Base-by-base conservation (phyloP, 2,113 vertebrate species). In the Tetraodon nigroviridis region DNA sequence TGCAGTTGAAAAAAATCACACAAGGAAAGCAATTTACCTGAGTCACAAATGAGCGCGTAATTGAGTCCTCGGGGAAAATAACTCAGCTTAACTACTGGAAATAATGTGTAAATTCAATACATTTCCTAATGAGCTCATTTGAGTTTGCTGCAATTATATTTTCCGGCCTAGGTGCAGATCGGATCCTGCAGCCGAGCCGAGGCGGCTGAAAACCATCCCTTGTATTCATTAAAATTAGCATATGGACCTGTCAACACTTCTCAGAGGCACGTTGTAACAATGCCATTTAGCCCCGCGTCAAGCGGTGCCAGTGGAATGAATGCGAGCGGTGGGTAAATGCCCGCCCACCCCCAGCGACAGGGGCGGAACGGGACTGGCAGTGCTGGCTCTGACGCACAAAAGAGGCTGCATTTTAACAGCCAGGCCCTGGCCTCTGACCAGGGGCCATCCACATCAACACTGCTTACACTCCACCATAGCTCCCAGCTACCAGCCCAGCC, bases 181-280 rank as follows among this genome's bases (percentile, higher is more conserved):
- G 91, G 91, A 92, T 92, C 93, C 92, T 92, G 92, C 92, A 91
- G 92, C 92, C 90, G 92, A 93, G 91, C 90, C 89, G 80, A 87
- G 69, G 82, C 86, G 75, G 85, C 86, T 79, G 89, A 90, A 92
- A 82, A 92, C 77, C 90, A 90, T n/a, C 89, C 73, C 76, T 90
- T 92, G 92, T 94, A 92, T 96, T 95, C 93, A 96, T 98, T 98
- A 95, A 94, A 95, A 95, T 95, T 93, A 94, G 93, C 94, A 94
- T 96, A 96, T 93, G 94, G 93, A 93, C 92, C 94, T 98, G 94
- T 96, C 94, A 97, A 96, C 94, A 95, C 93, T 93, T 94, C 93
- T 93, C 92, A 91, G 91, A 93, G 92, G 90, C 90, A 79, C 89
- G 90, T 92, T 95, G 93, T 94, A 96, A 93, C 93, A 93, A 94